A percentile compares a stretch with the other conserved stretches of the same genome.
These are phyloP conservation scores for Teleogryllus occipitalis DNA, from an alignment of 1,140 invertebrate genomes.

Conservation along the genomic window DNA sequence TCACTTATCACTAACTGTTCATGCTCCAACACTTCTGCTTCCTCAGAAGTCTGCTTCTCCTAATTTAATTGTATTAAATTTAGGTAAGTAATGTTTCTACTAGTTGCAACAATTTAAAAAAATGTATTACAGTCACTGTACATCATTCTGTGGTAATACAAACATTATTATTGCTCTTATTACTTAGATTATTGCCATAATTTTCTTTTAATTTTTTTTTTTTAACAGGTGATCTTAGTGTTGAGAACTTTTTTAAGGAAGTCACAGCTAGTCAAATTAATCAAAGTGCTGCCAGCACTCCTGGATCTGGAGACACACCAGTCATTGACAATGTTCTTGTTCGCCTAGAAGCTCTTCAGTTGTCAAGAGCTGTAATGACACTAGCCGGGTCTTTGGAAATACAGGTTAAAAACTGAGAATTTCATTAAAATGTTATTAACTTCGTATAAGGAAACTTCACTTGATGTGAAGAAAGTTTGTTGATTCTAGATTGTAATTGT, in stretches of 20 bases:
- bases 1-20: conserved; percentile 60
- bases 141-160: too few species aligned
- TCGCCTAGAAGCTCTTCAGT: conserved; percentile 55
- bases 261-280: conserved; percentile 34
- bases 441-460: too few species aligned
- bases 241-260: conserved; percentile 75
- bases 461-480: too few species aligned
- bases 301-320: conserved; percentile 33
- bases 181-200: neutral
- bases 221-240: conserved; percentile 52
- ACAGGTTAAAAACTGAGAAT: conserved; percentile 39
- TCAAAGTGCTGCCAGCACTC: conserved; percentile 29
- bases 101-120: neutral
- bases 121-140: neutral
- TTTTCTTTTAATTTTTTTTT: neutral
- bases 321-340: conserved; percentile 62
- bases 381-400: conserved; percentile 59
- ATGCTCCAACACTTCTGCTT: conserved; percentile 63
- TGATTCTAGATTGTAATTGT: too few species aligned
- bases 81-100: conserved; percentile 42
- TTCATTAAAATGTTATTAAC: too few species aligned
- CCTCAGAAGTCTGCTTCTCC: conserved; percentile 73
- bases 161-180: neutral
- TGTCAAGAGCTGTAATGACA: conserved; percentile 64
- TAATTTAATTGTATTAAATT: conserved; percentile 67